Base-by-base conservation (phyloP, 2,888 invertebrate genomes). In the Minunthozetes semirufus region DNA sequence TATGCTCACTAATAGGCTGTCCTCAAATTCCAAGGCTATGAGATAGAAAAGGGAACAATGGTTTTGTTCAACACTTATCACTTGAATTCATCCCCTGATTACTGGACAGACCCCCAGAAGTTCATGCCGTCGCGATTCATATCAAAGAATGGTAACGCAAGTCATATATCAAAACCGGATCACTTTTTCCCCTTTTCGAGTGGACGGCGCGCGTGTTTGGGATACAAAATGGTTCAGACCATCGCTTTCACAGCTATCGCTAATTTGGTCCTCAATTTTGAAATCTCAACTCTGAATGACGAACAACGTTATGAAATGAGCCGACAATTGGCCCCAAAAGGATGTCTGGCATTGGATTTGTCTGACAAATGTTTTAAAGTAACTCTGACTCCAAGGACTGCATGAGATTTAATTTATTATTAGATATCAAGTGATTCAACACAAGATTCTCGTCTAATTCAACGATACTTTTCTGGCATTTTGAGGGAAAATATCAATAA, bases 181-280 rank as follows among this genome's bases (percentile, higher is more conserved):
- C 89, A 91, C 81, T 93, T 92, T 81, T 84, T 93, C 15, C 93
- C 93, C 0, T 93, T 93, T 83, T 91, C 92, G 81, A 90, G 91
- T 61, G 93, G 93, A 0, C 9, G 91, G 89, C 84, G 93, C n/a
- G 91, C 92, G 0, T 93, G 93, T 81, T 90, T 93, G 76, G 93
- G 93, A 0, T 91, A 92, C 80, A 89, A 89, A 53, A 83, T 93
- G 68, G 88, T 93, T 0, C 88, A 89, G 19, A 88, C 89, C 1
- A 90, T 90, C 84, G 38, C 76, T 9, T 70, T 76, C n/a, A 66
- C 53, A 17, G 53, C 71, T 9, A 48, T 76, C 1, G 72, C 76
- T 56, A 77, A 77, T 73, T 22, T 77, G 33, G 50, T 73, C n/a
- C 25, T 72, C 1, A 66, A 75, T 17, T 77, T 53, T 22, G 11